Evolutionary conservation across 2,888 invertebrate genomes (phyloP), one percentile per base, ranked within the genome.

Genomic region (Chesias legatella): DNA sequence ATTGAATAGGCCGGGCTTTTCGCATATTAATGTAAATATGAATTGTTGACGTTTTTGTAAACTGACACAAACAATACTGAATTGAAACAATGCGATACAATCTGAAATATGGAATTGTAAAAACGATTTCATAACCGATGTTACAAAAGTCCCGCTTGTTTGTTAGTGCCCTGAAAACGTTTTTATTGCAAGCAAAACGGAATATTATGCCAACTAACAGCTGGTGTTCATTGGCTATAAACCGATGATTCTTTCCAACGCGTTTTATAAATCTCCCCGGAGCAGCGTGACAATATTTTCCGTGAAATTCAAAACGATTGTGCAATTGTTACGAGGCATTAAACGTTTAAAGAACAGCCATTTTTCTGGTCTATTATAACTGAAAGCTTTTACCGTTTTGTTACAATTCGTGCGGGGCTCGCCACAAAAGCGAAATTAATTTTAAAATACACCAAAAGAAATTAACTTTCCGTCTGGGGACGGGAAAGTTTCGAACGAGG

Each of bases 391-490:
- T 68, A 73, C 70, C 72, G 69, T 75, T 76, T 68, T 67, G 60
- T 75, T 67, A 76, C 74, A 75, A 80, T 79, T 79, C 74, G 68
- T 74, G 79, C 81, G 56, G 72, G 60, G 84, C 76, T 78, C 73
- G 74, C 75, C 69, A 80, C 83, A 84, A 85, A 78, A 85, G 83
- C 76, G 72, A 84, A 85, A 86, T 85, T 84, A 84, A 85, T 83
- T 85, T 86, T 78, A 84, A 84, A 85, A 85, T 81, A 84, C 81
- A 85, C 83, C 77, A 78, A 85, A 86, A 85, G 84, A 88, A 84
- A 86, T 88, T 85, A 85, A 85, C 85, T 86, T 85, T 71, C 69
- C 64, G 64, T 59, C 68, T 65, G 67, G 64, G 70, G 67, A 61
- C 73, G 82, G 74, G 74, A 77, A 84, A 83, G 71, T 85, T 85